phyloP scores from a whole-genome alignment of 2,797 vertebrate genomes.

The Tangara arthus region DNA sequence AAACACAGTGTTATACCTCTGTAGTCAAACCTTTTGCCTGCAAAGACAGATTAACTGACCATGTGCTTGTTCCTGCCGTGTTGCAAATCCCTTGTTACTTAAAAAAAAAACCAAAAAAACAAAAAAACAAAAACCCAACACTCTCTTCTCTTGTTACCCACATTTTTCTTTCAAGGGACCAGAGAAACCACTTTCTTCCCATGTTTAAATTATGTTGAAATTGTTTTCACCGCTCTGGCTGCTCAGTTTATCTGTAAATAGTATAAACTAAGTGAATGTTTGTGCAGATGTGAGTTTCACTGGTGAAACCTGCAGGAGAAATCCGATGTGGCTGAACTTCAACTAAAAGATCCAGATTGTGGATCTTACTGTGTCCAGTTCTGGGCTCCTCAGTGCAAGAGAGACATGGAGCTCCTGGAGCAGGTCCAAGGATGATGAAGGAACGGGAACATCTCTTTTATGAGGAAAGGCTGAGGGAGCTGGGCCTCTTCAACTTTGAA shows the following conservation, averaged over 20 bases:
- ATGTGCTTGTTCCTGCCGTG: background rate
- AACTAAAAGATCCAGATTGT: background rate
- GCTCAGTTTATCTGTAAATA: background rate
- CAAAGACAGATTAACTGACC: background rate
- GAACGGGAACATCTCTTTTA: background rate
- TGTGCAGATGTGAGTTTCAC: background rate
- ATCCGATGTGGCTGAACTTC: background rate
- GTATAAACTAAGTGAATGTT: background rate
- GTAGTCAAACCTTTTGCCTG: fast-evolving
- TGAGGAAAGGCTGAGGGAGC: background rate
- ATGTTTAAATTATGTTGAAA: background rate
- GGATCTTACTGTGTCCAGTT: background rate
- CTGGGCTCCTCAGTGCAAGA: background rate
- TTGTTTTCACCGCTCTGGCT: background rate
- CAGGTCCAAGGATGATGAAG: background rate
- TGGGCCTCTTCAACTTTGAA: background rate
- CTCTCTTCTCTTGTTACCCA: background rate
- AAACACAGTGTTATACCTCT: background rate
- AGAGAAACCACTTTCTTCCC: background rate
- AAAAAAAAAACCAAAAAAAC: background rate
- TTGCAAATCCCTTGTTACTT: background rate
- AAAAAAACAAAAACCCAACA: no score
- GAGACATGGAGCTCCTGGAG: background rate
- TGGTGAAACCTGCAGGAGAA: background rate
- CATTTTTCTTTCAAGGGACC: background rate